Conservation (phyloP, 1,140 invertebrate species). For the Hydropsyche tenuis region DNA sequence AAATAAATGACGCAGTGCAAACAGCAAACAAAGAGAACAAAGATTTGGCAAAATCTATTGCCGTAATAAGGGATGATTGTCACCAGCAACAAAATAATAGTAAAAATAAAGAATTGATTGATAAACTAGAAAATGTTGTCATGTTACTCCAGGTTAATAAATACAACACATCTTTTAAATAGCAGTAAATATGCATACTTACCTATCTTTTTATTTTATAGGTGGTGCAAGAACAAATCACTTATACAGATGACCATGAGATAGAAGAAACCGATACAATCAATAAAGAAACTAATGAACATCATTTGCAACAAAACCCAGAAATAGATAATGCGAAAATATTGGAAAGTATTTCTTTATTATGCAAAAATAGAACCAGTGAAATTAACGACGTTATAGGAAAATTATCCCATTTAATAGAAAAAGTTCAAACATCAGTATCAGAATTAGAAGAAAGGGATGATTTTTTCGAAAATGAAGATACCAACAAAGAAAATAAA, state of each 20-base stretch:
- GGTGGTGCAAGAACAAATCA: constrained; percentile 47
- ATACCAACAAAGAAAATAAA: background rate
- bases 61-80: background rate
- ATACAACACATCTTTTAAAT: constrained; percentile 2
- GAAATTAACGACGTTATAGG: constrained; percentile 15
- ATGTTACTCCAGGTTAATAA: constrained; percentile 44
- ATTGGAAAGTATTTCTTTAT: background rate
- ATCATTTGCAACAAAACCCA: constrained; percentile 13
- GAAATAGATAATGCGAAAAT: too few species aligned
- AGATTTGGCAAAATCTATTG: background rate
- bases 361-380: background rate
- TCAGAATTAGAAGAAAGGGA: constrained; percentile 29
- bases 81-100: background rate
- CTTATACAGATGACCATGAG: constrained; percentile 29
- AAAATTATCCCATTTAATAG: constrained; percentile 18
- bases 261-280: constrained; percentile 9
- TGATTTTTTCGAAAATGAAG: constrained; percentile 46
- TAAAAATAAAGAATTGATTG: background rate
- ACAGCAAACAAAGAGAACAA: constrained; percentile 26
- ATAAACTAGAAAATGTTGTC: constrained; percentile 39
- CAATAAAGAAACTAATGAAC: constrained; percentile 22
- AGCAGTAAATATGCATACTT: too few species aligned
- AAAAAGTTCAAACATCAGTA: constrained; percentile 30
- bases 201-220: too few species aligned
- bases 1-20: constrained; percentile 40